Evolutionary conservation across 2,888 invertebrate species (phyloP).

Genomic region (Drosophila subquinaria): DNA sequence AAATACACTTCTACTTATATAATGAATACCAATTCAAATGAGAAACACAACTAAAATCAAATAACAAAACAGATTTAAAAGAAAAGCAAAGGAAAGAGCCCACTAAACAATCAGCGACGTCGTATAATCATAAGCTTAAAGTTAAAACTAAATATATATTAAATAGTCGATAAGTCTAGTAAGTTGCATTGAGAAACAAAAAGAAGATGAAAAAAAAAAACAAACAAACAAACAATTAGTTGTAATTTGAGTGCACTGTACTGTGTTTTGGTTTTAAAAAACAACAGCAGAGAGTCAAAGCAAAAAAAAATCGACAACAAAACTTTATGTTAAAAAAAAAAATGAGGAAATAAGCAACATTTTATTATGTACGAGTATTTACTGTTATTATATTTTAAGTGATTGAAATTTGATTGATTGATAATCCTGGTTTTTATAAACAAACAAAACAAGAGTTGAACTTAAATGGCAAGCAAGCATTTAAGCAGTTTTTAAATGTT

Average conservation of each 20-base stretch:
- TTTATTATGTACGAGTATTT: slow-evolving; percentile 74
- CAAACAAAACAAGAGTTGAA: slow-evolving; percentile 35
- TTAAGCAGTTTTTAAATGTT: slow-evolving; percentile 65
- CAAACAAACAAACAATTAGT: slow-evolving; percentile 26
- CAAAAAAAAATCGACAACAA: slow-evolving; percentile 31
- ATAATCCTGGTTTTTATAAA: slow-evolving; percentile 57
- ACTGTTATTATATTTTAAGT: slow-evolving; percentile 80
- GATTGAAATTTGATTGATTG: slow-evolving; percentile 60
- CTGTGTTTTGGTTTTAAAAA: slow-evolving; percentile 80
- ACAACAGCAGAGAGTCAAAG: slow-evolving; percentile 45
- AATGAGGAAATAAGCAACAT: slow-evolving; percentile 59
- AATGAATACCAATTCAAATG: slow-evolving; percentile 36
- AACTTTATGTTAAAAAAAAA: slow-evolving; percentile 42
- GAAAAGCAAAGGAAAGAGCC: slow-evolving; percentile 55
- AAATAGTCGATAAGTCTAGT: slow-evolving; percentile 53
- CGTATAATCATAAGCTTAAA: slow-evolving; percentile 79
- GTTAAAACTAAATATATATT: slow-evolving; percentile 59
- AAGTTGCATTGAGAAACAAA: slow-evolving; percentile 67
- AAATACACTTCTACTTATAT: slow-evolving; percentile 26
- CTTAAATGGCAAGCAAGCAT: slow-evolving; percentile 58
- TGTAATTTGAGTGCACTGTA: slow-evolving; percentile 72
- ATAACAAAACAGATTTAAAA: slow-evolving; percentile 30
- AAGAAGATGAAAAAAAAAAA: slow-evolving; percentile 9
- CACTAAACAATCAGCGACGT: slow-evolving; percentile 80
- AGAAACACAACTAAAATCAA: slow-evolving; percentile 24